phyloP scores from a whole-genome alignment of 1,140 invertebrate genomes.

The Dreissena rostriformis region DNA sequence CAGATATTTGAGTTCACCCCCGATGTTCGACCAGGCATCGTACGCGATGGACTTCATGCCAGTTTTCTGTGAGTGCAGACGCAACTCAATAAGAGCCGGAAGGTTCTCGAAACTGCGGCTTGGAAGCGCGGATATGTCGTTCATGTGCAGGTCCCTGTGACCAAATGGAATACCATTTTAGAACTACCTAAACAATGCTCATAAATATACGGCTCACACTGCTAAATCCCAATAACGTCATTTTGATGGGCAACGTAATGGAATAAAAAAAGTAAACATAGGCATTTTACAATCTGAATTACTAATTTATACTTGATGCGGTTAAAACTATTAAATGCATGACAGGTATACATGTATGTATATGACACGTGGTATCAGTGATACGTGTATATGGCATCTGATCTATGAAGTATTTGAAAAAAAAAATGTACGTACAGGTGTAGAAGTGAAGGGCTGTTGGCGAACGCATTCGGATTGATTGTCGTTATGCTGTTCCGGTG shows the following conservation, averaged over 20 bases:
- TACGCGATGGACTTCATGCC: conserved; percentile 51
- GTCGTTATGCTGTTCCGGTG: conserved; percentile 32
- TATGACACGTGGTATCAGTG: no score
- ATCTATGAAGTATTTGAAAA: no score
- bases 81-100: conserved; percentile 47
- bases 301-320: not conserved
- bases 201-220: no score
- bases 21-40: conserved; percentile 53
- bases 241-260: no score
- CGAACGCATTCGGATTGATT: conserved; percentile 37
- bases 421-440: conserved; percentile 37
- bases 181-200: no score
- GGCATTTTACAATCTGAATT: no score
- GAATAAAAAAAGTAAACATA: no score
- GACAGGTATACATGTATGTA: no score
- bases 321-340: no score
- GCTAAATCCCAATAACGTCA: no score
- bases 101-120: conserved; percentile 53
- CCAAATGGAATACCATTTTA: no score
- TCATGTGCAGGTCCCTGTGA: conserved; percentile 51
- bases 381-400: no score
- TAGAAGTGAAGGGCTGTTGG: conserved; percentile 39
- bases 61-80: conserved; percentile 55
- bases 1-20: conserved; percentile 42
- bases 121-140: conserved; percentile 34